Evolutionary conservation across 2,113 vertebrate species (phyloP), one percentile per base, ranked within the genome.

Genomic region (Sceloporus tristichus): DNA sequence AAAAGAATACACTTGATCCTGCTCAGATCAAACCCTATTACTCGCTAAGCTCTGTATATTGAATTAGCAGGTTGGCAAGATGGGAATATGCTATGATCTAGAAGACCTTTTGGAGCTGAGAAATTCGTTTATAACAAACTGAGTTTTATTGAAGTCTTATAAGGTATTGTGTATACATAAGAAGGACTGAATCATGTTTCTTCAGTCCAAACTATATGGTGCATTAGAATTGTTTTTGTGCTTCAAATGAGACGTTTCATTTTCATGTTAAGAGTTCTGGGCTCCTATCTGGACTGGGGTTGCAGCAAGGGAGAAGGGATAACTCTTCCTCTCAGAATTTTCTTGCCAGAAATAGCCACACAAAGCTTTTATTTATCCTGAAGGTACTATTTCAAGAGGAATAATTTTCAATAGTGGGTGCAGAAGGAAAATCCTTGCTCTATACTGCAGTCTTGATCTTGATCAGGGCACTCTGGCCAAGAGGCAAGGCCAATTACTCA

Each of bases 1-100:
- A 92, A 88, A 94, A 92, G 88, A 79, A 84, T 79, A 92, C 84
- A 92, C 85, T 89, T 90, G 95, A 96, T 92, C 93, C 80, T 38
- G 18, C 53, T 91, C 86, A 79, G 2, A 1, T 74, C 87, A 94
- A 94, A 73, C 87, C 85, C 56, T 70, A 6, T 95, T 94, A 91
- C 91, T 90, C 86, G 88, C 88, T 87, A 14, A 89, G 88, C 86
- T 92, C 23, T 65, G 25, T 11, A 6, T 27, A 88, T 94, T 94
- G 80, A 86, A 71, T 94, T 90, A 85, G 86, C 85, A 48, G 8
- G 25, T 86, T 90, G 93, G 87, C 91, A 89, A 10, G 79, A 80
- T 74, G 34, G 62, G 2, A 82, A 54, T 65, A 0, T 87, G 9
- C n/a, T 88, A 71, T 82, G 38, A 75, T 86, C 2, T 85, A 91